Conservation (phyloP, 2,888 invertebrate species). For the Allolobophora icterica region DNA sequence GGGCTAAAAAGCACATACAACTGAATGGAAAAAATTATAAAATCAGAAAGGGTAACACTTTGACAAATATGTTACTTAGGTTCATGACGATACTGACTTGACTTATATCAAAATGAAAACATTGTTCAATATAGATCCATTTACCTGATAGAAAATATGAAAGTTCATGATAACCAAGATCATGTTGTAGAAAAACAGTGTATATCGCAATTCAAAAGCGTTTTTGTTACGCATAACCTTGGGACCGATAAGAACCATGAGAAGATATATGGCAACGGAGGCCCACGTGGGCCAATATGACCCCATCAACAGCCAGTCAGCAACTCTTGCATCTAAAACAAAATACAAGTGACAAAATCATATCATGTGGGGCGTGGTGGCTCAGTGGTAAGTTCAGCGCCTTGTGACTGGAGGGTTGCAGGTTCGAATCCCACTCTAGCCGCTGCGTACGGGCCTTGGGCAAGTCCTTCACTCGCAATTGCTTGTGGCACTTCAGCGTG, state of each 20-base stretch:
- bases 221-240: constrained; percentile 59
- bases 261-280: constrained; percentile 59
- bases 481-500: too few relatives aligned
- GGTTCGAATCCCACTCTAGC: too few relatives aligned
- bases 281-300: constrained; percentile 59
- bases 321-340: constrained; percentile 55
- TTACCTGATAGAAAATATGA: constrained; percentile 62
- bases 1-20: not conserved
- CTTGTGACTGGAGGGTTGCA: too few relatives aligned
- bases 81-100: too few relatives aligned
- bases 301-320: constrained; percentile 63
- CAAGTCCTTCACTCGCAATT: too few relatives aligned
- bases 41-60: too few relatives aligned
- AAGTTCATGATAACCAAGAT: constrained; percentile 61
- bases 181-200: constrained; percentile 61
- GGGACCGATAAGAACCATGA: constrained; percentile 57
- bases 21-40: not conserved
- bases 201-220: constrained; percentile 56
- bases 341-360: constrained; percentile 6
- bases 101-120: not conserved
- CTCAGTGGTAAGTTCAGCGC: too few relatives aligned
- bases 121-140: not conserved
- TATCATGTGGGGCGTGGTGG: too few relatives aligned
- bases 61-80: too few relatives aligned
- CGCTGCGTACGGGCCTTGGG: too few relatives aligned